Base-by-base conservation (phyloP, 2,797 vertebrate genomes). In the Micropoecilia bifurca region DNA sequence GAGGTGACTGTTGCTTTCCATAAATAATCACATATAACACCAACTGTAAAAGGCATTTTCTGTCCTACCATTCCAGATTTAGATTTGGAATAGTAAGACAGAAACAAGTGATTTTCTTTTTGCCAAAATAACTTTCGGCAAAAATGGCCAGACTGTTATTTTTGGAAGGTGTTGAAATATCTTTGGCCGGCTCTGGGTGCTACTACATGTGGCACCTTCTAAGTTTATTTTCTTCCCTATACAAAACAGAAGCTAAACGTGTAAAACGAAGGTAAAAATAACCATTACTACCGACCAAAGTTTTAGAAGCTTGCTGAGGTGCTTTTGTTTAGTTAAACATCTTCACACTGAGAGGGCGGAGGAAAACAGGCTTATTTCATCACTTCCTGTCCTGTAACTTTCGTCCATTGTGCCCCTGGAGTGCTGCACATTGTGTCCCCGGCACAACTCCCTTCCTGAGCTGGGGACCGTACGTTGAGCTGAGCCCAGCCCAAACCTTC, bases 381-480 rank as follows among this genome's bases (percentile, higher is more conserved):
- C 85, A 88, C 72, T 91, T 94, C 94, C 92, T 83, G 71, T 84
- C 69, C 83, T 69, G 33, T 46, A 75, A 91, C 87, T 89, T 90
- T 93, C 84, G 77, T 77, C 88, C 77, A 91, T 89, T 89, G 86
- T 90, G 78, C 68, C 73, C 80, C 80, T 63, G 78, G 12, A 63
- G 87, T 0, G 78, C 46, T 61, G 76, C 72, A 92, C 91, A 93
- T 85, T 87, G 80, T 74, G 82, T 85, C 89, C 83, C 80, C 72
- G n/a, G 80, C 57, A 59, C 81, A 81, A 88, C 88, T 92, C 91
- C 92, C 90, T 93, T 94, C 94, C 94, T 92, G 89, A 81, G 72
- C 77, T 30, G 68, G 16, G 80, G 75, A 39, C 76, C 46, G 1
- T 80, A 76, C 0, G 41, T 85, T 4, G 72, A 22, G 71, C 71